Conservation (phyloP, 2,888 invertebrate species). For the Orthosia cruda region DNA sequence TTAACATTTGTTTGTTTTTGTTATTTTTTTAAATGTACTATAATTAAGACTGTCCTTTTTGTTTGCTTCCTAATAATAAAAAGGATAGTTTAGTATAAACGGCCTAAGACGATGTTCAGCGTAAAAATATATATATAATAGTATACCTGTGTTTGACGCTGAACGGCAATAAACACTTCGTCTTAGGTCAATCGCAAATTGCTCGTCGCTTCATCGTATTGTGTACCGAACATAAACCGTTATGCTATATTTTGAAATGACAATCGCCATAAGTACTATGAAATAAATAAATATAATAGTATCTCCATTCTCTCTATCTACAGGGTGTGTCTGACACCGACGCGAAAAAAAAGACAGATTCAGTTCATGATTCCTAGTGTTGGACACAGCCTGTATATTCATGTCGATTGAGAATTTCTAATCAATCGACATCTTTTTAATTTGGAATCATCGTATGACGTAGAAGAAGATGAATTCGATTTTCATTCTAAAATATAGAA, state of each 20-base stretch:
- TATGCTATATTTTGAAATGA: background rate
- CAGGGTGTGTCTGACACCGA: no score
- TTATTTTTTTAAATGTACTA: background rate
- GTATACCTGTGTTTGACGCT: no score
- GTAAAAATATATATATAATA: no score
- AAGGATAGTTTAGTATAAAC: background rate
- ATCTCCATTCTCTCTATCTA: no score
- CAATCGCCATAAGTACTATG: background rate
- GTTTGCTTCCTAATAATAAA: background rate
- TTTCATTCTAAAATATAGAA: no score
- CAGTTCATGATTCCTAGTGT: no score
- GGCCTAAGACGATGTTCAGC: conserved; percentile 7
- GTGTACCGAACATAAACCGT: background rate
- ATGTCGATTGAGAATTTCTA: background rate
- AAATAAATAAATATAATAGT: no score
- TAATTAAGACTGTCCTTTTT: background rate
- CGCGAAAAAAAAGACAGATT: no score
- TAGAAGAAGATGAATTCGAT: no score
- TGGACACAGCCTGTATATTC: no score
- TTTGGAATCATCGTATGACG: no score
- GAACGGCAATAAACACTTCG: background rate
- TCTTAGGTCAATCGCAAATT: background rate
- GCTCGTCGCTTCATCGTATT: conserved; percentile 41
- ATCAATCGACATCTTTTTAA: background rate
- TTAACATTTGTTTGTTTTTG: no score